Evolutionary conservation across 2,113 vertebrate species (phyloP).

Genomic region (Smithornis capensis): DNA sequence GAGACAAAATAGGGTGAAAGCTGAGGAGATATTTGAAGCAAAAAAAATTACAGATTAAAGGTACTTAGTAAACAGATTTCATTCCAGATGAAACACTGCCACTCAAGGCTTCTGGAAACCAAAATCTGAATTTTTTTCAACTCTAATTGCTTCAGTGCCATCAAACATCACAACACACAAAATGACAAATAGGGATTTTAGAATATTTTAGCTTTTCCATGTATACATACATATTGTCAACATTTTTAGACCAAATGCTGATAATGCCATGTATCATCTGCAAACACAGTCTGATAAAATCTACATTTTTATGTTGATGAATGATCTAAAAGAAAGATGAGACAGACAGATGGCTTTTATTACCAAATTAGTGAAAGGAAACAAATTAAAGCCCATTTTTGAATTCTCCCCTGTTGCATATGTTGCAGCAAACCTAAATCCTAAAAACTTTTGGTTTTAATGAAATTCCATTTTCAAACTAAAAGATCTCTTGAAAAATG

Average conservation of each 20-base stretch:
- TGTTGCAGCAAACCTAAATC: not conserved
- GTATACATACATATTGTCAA: not conserved
- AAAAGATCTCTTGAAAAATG: not conserved
- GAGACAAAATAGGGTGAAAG: not conserved
- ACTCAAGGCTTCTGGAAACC: not conserved
- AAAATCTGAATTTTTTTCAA: not conserved
- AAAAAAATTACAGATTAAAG: not conserved
- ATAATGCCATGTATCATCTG: not conserved
- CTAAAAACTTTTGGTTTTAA: not conserved
- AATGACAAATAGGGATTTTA: fast-evolving
- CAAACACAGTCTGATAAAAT: not conserved
- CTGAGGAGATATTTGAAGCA: not conserved
- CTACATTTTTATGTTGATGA: not conserved
- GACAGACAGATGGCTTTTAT: not conserved
- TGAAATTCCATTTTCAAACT: not conserved
- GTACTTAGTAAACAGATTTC: not conserved
- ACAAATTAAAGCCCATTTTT: not conserved
- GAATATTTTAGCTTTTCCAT: not conserved
- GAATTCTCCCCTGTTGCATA: fast-evolving
- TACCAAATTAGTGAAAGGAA: not conserved
- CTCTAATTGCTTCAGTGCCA: not conserved
- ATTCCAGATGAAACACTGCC: not conserved
- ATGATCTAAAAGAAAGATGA: not conserved
- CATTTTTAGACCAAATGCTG: not conserved
- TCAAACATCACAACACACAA: not conserved